Evolutionary conservation across 64 coral and sea anemone genomes (phyloP), one percentile per base, ranked within the genome.

Genomic region (Porites lutea): DNA sequence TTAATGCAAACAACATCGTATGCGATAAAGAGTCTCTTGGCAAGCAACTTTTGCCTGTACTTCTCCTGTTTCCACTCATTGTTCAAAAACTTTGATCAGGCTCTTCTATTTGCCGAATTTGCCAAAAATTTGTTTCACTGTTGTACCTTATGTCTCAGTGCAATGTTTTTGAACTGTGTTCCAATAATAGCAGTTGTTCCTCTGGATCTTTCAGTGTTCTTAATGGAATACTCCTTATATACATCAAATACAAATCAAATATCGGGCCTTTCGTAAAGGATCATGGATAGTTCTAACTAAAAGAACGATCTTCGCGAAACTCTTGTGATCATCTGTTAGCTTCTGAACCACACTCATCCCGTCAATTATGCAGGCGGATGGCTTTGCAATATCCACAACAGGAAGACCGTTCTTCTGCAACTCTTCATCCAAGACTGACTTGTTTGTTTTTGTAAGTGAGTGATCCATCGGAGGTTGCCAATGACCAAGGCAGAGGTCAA

Each of bases 61-160:
- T 43, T 47, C 49, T 52, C 3, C 9, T 43, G 50, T 55, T 90
- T 73, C 79, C 79, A 90, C 52, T 95, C 79, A 37, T 77, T 66
- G 53, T 62, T 48, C 13, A 90, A n/a, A n/a, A 20, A 86, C 90
- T 48, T 14, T 72, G 20, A 95, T 86, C 72, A 90, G 48, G n/a
- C 62, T 79, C 46, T 69, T 71, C 82, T 91, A 72, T 73, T 90
- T 21, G 52, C 65, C 27, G 18, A n/a, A 23, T 79, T 59, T 3
- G 57, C 52, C 15, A 93, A 61, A 52, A 93, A 88, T 19, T 52
- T 86, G 54, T 70, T 37, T 82, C 81, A 95, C 47, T 91, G 82
- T 47, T 77, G 66, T 43, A 95, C 53, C 52, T 52, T 65, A 50
- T 90, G 82, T 2, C 45, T 52, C 5, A 59, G 13, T 27, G 3